phyloP scores from a whole-genome alignment of 2,888 invertebrate genomes.

The Azorinus chamasolen region DNA sequence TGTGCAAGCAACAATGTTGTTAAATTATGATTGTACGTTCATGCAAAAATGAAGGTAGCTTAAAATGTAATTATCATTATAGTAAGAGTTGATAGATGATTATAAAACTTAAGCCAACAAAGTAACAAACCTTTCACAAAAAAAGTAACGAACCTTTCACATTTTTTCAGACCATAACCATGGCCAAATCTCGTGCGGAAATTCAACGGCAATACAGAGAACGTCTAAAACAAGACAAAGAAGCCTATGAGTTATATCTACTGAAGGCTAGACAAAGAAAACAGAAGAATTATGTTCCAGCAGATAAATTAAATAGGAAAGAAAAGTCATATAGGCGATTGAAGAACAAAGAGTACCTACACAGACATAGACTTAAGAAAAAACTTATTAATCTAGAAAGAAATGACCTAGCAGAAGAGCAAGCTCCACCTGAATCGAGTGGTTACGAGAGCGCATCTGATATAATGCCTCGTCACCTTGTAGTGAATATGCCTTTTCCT shows the following conservation, averaged over 20 bases:
- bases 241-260: constrained; percentile 7
- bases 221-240: neutral
- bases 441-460: constrained; percentile 10
- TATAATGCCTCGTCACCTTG: neutral
- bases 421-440: neutral
- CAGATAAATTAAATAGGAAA: neutral
- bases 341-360: constrained; percentile 16
- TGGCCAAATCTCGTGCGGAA: constrained; percentile 4
- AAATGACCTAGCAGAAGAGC: neutral
- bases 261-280: constrained; percentile 11
- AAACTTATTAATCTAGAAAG: neutral
- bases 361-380: constrained; percentile 14
- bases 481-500: constrained; percentile 21
- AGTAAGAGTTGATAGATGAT: too few relatives aligned
- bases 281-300: constrained; percentile 15
- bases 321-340: neutral
- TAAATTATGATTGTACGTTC: neutral
- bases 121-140: too few relatives aligned
- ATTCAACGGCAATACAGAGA: too few relatives aligned
- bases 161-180: constrained; percentile 2
- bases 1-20: too few relatives aligned
- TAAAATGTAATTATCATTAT: too few relatives aligned
- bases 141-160: constrained; percentile 7
- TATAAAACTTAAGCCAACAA: too few relatives aligned
- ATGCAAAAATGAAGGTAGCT: neutral